Conservation (phyloP, 2,113 vertebrate genomes). For the Bos indicus region DNA sequence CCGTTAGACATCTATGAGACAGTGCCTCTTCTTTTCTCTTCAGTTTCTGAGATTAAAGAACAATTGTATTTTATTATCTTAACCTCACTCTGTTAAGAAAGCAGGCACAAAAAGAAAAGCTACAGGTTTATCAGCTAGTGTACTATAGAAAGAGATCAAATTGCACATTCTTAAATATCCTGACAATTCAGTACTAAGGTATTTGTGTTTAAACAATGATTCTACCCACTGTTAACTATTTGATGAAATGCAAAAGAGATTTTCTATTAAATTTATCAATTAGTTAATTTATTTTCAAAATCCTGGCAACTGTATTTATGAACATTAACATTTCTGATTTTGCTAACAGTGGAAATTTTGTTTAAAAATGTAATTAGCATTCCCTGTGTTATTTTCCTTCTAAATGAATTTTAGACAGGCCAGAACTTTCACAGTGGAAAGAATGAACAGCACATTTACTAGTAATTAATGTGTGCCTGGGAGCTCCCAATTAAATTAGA, state of each 20-base stretch:
- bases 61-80: neutral
- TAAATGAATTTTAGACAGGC: neutral
- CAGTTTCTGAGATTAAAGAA: neutral
- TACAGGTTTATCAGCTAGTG: neutral
- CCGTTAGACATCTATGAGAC: neutral
- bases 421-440: neutral
- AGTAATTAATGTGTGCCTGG: constrained; percentile 1
- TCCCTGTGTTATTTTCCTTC: neutral
- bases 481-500: constrained; percentile 10
- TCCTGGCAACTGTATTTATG: neutral
- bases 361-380: neutral
- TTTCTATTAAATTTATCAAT: neutral
- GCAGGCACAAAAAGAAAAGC: neutral
- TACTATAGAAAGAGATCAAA: neutral
- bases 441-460: constrained; percentile 9
- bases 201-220: neutral
- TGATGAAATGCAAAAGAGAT: neutral
- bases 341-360: neutral
- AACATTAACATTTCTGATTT: neutral
- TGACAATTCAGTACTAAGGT: neutral
- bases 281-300: neutral
- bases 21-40: neutral
- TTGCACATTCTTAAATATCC: neutral
- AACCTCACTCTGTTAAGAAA: neutral
- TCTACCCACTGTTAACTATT: neutral